Base-by-base conservation (phyloP, 2,888 invertebrate genomes). In the Lithosia quadra region DNA sequence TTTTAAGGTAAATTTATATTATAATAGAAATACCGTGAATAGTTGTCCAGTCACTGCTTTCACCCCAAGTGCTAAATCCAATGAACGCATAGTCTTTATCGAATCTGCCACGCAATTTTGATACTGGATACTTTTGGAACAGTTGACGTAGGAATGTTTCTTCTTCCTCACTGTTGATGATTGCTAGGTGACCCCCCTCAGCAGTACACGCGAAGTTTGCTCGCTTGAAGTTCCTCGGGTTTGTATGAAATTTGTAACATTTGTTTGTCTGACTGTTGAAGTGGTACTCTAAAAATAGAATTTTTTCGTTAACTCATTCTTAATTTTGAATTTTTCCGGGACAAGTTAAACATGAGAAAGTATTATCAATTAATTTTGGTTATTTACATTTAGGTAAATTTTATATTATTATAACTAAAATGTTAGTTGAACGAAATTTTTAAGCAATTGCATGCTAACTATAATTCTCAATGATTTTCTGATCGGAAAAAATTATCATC, bases 191-290 rank as follows among this genome's bases (percentile, higher is more conserved):
- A 0, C 81, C 88, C 13, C 88, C 88, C 67, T 90, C 90, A 0
- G 85, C 87, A 13, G 77, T 69, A 61, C 90, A 90, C 4, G 84
- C 72, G 84, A 87, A 86, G 77, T 80, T 83, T 0, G 88, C 90
- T 0, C 85, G 76, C 0, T 86, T 79, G 86, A 88, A 90, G 5
- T 80, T 79, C 1, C 83, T 79, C 0, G 86, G 84, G 0, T 77
- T 73, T 1, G 62, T 73, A 73, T 90, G 89, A 76, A 88, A 86
- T 72, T 90, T 90, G 77, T 90, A 90, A 65, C 90, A 90, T 34
- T 79, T 86, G 1, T 85, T 83, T 0, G 89, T 89, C 4, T 82
- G 71, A 0, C 61, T 8, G 8, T 88, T 81, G 1, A 81, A 49
- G 0, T n/a, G 71, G 70, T 90, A 90, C 21, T 71, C 90, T 90